phyloP scores from a whole-genome alignment of 2,113 vertebrate genomes.

The Fulica atra region DNA sequence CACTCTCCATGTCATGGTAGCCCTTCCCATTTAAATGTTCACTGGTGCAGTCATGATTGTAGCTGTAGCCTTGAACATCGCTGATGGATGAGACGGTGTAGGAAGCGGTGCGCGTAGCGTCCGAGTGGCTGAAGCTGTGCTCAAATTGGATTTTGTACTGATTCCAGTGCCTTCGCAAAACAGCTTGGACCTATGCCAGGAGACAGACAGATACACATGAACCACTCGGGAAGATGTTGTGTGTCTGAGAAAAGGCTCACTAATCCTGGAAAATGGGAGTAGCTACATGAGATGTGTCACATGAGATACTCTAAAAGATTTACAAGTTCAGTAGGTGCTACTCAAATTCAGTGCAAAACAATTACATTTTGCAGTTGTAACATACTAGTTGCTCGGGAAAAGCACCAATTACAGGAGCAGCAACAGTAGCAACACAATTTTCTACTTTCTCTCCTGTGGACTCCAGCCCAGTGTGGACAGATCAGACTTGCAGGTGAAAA shows the following conservation, averaged over 20 bases:
- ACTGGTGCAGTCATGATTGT: slow-evolving; percentile 84
- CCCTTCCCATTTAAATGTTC: slow-evolving; percentile 94
- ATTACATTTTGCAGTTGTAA: not conserved
- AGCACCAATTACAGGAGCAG: not conserved
- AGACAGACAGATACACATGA: not conserved
- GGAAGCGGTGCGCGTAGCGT: slow-evolving; percentile 89
- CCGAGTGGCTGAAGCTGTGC: slow-evolving; percentile 87
- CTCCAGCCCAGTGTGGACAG: not conserved
- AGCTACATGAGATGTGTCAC: not conserved
- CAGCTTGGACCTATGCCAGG: slow-evolving; percentile 86
- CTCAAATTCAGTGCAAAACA: not conserved
- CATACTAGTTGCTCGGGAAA: not conserved
- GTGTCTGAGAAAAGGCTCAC: not conserved
- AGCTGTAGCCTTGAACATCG: slow-evolving; percentile 85
- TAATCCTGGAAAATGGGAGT: not conserved
- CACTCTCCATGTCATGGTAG: slow-evolving; percentile 82
- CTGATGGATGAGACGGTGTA: slow-evolving; percentile 94
- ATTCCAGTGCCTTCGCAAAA: slow-evolving; percentile 93
- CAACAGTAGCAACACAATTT: not conserved
- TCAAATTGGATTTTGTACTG: slow-evolving; percentile 94
- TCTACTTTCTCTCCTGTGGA: not conserved
- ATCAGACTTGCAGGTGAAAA: not conserved
- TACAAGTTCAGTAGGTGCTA: not conserved
- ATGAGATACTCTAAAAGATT: not conserved
- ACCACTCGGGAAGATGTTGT: rapidly evolving